These are phyloP conservation scores for Gyrodactylus salaris DNA, from an alignment of 1,140 invertebrate species.

Conservation along the genomic window DNA sequence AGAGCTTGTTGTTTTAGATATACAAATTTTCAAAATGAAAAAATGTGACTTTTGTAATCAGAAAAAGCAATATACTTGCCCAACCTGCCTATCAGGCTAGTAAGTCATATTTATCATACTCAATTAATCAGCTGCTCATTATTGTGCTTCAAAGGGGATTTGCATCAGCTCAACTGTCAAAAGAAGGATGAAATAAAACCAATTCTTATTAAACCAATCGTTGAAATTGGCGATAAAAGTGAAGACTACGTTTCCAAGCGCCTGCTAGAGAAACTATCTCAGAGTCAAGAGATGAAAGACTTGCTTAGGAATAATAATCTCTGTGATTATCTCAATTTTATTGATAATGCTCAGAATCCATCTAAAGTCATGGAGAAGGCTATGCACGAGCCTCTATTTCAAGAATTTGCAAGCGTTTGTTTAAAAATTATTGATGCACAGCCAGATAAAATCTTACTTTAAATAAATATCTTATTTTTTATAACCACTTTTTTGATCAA, in stretches of 20 bases:
- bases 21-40: not conserved
- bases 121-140: not conserved
- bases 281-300: not conserved
- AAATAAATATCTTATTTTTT: too few relatives aligned
- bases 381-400: slow-evolving; percentile 9
- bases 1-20: not conserved
- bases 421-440: slow-evolving; percentile 9
- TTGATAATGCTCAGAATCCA: not conserved
- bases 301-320: not conserved
- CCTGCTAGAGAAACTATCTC: not conserved
- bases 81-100: not conserved
- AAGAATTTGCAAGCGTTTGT: slow-evolving; percentile 8
- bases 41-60: not conserved
- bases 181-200: not conserved
- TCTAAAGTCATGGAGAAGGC: slow-evolving; percentile 8
- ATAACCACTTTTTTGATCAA: too few relatives aligned
- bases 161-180: not conserved
- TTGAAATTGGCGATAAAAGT: not conserved
- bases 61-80: not conserved
- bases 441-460: too few relatives aligned
- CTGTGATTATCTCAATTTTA: not conserved
- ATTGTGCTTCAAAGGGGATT: not conserved
- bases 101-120: not conserved
- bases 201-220: not conserved
- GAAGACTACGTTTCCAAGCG: not conserved